Evolutionary conservation across 1,140 invertebrate species (phyloP).

Genomic region (Leptinotarsa lineolata): DNA sequence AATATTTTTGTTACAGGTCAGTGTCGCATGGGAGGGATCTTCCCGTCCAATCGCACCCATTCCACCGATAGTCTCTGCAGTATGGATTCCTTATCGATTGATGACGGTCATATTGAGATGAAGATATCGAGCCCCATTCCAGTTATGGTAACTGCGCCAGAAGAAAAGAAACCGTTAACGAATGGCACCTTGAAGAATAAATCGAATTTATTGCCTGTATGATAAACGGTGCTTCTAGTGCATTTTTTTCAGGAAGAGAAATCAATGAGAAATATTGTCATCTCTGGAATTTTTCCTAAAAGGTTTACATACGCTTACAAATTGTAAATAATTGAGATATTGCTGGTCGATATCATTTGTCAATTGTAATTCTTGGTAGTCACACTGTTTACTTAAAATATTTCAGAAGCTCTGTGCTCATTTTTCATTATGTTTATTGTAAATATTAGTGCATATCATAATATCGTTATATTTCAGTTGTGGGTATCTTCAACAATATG

Average conservation of each 20-base stretch:
- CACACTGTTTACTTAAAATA: neutral
- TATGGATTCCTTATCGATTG: constrained; percentile 51
- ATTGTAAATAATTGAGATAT: neutral
- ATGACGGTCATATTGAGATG: constrained; percentile 50
- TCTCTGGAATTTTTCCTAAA: neutral
- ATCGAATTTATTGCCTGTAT: constrained; percentile 15
- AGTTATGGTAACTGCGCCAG: constrained; percentile 47
- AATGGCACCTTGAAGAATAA: constrained; percentile 35
- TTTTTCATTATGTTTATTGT: neutral
- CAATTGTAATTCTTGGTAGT: neutral
- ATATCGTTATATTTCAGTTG: too few relatives aligned
- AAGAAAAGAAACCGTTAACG: constrained; percentile 39
- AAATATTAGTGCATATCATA: neutral
- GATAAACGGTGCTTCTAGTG: constrained; percentile 4
- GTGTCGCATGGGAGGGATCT: constrained; percentile 42
- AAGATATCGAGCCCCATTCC: constrained; percentile 47
- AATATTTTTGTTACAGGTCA: constrained; percentile 41
- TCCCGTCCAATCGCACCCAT: constrained; percentile 47
- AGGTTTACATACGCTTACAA: neutral
- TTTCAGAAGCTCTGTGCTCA: neutral
- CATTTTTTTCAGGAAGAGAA: neutral
- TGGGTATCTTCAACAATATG: too few relatives aligned
- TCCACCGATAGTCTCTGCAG: constrained; percentile 53
- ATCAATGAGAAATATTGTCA: neutral
- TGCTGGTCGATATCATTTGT: neutral